Conservation (phyloP, 2,797 vertebrate species). For the Choloepus didactylus region DNA sequence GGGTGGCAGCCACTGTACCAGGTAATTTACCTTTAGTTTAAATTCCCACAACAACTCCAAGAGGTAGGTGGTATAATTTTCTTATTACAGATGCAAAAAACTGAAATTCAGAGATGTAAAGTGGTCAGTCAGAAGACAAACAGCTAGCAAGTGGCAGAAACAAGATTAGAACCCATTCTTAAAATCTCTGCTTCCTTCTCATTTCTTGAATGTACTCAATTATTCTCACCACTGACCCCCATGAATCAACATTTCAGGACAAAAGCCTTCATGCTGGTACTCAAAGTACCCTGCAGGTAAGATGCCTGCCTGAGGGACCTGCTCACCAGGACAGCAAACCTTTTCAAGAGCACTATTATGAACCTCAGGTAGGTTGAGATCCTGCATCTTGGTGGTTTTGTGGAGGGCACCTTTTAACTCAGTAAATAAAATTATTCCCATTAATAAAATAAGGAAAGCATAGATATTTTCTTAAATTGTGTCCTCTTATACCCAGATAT, state of each 20-base stretch:
- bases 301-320: conserved; percentile 84
- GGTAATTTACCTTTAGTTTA: background rate
- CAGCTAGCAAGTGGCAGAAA: background rate
- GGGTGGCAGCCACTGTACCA: background rate
- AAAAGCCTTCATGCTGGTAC: conserved; percentile 89
- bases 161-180: conserved; percentile 42
- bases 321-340: conserved; percentile 90
- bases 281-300: conserved; percentile 69
- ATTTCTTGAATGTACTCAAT: conserved; percentile 46
- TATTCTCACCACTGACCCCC: conserved; percentile 1
- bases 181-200: background rate
- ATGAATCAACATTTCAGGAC: conserved; percentile 85
- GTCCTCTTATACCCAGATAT: background rate
- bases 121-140: background rate
- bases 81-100: background rate
- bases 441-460: background rate
- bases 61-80: background rate
- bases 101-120: conserved; percentile 23
- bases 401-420: background rate
- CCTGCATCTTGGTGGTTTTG: conserved; percentile 17
- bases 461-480: conserved; percentile 42
- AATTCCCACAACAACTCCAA: background rate
- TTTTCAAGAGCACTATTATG: conserved; percentile 90
- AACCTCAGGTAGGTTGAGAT: conserved; percentile 89
- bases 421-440: background rate